Base-by-base conservation (phyloP, 2,888 invertebrate genomes). In the Cantharis flavilabris region DNA sequence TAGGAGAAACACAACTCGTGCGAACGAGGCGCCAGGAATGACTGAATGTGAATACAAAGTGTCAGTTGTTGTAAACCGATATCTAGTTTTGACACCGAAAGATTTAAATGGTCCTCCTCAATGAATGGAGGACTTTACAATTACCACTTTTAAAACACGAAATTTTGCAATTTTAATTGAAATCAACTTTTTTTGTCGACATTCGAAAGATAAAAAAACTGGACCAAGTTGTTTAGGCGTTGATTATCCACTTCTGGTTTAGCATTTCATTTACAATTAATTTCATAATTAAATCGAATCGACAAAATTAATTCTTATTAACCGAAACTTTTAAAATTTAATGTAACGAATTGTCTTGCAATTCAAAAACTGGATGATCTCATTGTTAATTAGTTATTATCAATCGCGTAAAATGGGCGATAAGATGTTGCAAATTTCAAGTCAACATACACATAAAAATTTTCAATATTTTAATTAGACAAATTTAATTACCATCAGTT, bases 1-100 rank as follows among this genome's bases (percentile, higher is more conserved):
- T 69, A 20, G 16, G 14, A 71, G 71, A 69, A 73, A 77, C 77
- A 67, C 77, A 33, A 65, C 77, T 77, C 75, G 72, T 77, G 70
- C 77, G 65, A 10, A 49, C 77, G 75, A 77, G 70, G 70, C 77
- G 70, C 65, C 77, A 75, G 72, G 72, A 75, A 69, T 70, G 75
- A 77, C 77, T 77, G 75, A 77, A 72, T 77, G 65, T n/a, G 26
- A 67, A 72, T 70, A 77, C 30, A 28, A 67, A 30, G 69, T 72
- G 65, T 74, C 74, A 77, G 76, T 67, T 23, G 67, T 64, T 72
- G 70, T 70, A 67, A 64, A 67, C 65, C 74, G 71, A 18, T 71
- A 71, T 28, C 71, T 30, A n/a, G 69, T 77, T 77, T 77, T 72
- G 77, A 69, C 49, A 49, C 49, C 49, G n/a, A 64, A 64, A 64